A percentile compares a stretch with the other conserved stretches of the same genome.
phyloP scores from a whole-genome alignment of 2,888 invertebrate genomes.

The Phanerotoma sp. region DNA sequence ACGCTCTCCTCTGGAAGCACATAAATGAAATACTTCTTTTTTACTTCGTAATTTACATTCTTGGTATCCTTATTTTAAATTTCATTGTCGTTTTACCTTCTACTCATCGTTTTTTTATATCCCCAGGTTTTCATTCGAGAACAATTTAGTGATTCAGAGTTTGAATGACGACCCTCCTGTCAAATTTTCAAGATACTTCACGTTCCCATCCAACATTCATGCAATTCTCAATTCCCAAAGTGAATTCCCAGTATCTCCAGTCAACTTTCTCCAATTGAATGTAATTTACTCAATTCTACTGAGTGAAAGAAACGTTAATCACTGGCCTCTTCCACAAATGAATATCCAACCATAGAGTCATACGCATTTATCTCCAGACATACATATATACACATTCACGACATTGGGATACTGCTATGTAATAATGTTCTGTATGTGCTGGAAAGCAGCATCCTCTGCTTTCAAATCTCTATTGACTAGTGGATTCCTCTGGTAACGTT shows the following conservation, averaged over 20 bases:
- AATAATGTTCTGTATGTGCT: too few species aligned
- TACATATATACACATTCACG: too few species aligned
- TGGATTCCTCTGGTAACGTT: not conserved
- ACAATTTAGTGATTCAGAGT: slow-evolving; percentile 2
- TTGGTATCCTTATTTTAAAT: not conserved
- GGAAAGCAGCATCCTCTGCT: too few species aligned
- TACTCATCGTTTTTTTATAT: not conserved
- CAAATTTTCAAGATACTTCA: slow-evolving; percentile 4
- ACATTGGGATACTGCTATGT: too few species aligned
- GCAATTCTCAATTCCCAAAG: slow-evolving; percentile 1
- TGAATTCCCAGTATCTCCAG: slow-evolving; percentile 1
- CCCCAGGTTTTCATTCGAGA: not conserved
- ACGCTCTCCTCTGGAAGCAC: slow-evolving; percentile 39
- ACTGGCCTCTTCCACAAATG: too few species aligned
- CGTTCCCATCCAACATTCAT: slow-evolving; percentile 3
- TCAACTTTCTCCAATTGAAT: not conserved
- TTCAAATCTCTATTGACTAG: not conserved
- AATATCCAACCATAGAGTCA: too few species aligned
- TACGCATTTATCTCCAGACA: too few species aligned
- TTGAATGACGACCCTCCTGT: not conserved
- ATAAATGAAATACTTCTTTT: slow-evolving; percentile 16
- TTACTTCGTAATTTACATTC: not conserved
- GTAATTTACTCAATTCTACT: not conserved
- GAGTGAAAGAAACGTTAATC: not conserved
- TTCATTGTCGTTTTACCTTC: not conserved